A percentile compares a stretch with the other conserved stretches of the same genome.
phyloP scores from a whole-genome alignment of 1,140 invertebrate genomes.

The Drosophila setifemur region DNA sequence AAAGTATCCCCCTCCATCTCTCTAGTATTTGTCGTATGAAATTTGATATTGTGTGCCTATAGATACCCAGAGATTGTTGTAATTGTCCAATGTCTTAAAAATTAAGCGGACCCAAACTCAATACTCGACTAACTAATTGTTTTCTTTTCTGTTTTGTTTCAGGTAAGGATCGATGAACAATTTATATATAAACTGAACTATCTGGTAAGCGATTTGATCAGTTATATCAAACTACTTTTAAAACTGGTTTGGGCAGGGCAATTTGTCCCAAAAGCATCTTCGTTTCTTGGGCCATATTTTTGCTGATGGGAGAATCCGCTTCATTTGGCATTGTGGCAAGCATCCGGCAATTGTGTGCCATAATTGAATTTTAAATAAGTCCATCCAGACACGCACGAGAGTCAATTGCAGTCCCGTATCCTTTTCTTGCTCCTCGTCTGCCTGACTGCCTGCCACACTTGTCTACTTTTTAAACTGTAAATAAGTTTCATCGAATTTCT shows the following conservation, averaged over 20 bases:
- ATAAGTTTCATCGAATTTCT: slow-evolving; percentile 79
- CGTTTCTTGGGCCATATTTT: neutral
- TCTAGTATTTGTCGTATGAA: slow-evolving; percentile 52
- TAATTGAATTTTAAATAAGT: slow-evolving; percentile 83
- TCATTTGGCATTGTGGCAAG: slow-evolving; percentile 35
- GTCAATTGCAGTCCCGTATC: slow-evolving; percentile 22
- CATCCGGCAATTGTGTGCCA: slow-evolving; percentile 45
- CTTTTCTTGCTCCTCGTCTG: slow-evolving; percentile 1
- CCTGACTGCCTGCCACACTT: slow-evolving; percentile 25
- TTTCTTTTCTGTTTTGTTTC: slow-evolving; percentile 53
- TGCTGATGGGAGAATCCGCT: slow-evolving; percentile 7
- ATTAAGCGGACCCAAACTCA: slow-evolving; percentile 16
- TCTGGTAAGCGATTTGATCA: slow-evolving; percentile 70
- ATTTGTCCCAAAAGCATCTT: slow-evolving; percentile 20
- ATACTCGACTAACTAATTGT: slow-evolving; percentile 32
- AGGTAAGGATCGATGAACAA: slow-evolving; percentile 82
- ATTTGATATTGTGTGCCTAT: slow-evolving; percentile 58
- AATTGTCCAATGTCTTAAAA: slow-evolving; percentile 53
- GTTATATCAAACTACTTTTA: slow-evolving; percentile 1
- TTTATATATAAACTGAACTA: slow-evolving; percentile 78
- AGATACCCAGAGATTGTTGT: slow-evolving; percentile 44
- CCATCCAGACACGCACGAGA: slow-evolving; percentile 39
- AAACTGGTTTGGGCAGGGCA: neutral
- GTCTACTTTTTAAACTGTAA: slow-evolving; percentile 76
- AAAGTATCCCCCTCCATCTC: neutral